These are phyloP conservation scores for Vanessa atalanta DNA, from an alignment of 1,140 invertebrate species.

Conservation along the genomic window DNA sequence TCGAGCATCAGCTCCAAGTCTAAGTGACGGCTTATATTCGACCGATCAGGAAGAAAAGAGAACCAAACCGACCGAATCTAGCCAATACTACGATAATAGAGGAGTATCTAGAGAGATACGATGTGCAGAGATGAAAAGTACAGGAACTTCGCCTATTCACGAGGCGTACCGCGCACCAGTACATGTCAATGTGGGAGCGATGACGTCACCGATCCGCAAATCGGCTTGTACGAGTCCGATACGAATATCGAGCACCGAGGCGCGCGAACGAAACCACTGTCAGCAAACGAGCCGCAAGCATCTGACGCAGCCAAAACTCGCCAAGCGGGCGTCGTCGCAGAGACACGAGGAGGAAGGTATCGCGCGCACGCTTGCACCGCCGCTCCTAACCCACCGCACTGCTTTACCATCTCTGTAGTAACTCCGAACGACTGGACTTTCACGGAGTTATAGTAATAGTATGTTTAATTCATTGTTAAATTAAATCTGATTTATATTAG, in stretches of 20 bases:
- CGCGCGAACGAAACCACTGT: conserved; percentile 21
- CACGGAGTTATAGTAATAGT: conserved; percentile 16
- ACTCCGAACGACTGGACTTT: conserved; percentile 38
- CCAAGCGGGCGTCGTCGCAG: conserved; percentile 35
- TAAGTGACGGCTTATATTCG: conserved; percentile 37
- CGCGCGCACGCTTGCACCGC: conserved; percentile 54
- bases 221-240: conserved; percentile 62
- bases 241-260: conserved; percentile 38
- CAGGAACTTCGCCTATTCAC: conserved; percentile 60
- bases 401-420: conserved; percentile 62
- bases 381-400: conserved; percentile 57
- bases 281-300: conserved; percentile 35
- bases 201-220: conserved; percentile 57
- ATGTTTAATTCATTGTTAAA: conserved; percentile 12
- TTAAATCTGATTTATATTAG: neutral
- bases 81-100: conserved; percentile 15
- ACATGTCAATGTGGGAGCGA: conserved; percentile 47
- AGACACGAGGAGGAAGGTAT: conserved; percentile 53
- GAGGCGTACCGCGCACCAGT: conserved; percentile 35
- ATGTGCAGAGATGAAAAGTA: conserved; percentile 44
- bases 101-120: conserved; percentile 20
- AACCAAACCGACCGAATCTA: conserved; percentile 11
- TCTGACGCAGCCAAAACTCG: conserved; percentile 11
- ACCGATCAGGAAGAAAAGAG: conserved; percentile 31
- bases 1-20: conserved; percentile 57